Evolutionary conservation across 2,797 vertebrate genomes (phyloP).

Genomic region (Tarsius wallacei): DNA sequence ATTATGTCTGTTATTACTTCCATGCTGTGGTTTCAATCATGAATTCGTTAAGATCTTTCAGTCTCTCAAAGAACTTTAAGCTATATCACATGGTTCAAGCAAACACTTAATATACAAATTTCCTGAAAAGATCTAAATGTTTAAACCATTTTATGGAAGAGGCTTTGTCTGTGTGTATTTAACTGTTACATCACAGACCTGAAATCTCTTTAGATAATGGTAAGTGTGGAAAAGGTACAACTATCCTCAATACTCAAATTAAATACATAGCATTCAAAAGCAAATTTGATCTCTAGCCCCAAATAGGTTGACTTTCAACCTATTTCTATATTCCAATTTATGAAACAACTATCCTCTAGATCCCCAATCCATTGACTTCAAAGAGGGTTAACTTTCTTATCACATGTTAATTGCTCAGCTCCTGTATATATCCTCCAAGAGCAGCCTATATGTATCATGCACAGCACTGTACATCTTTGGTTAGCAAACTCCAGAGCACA

Average conservation of each 20-base stretch:
- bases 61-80: constrained; percentile 35
- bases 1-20: not conserved
- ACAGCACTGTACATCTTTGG: constrained; percentile 35
- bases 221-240: not conserved
- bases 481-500: constrained; percentile 64
- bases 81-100: not conserved
- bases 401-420: not conserved
- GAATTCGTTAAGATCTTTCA: constrained; percentile 35
- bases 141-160: constrained; percentile 50
- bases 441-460: not conserved
- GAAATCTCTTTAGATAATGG: constrained; percentile 24
- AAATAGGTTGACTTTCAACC: not conserved
- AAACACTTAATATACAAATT: constrained; percentile 35
- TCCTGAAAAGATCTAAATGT: not conserved
- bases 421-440: not conserved
- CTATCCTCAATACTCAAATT: constrained; percentile 55
- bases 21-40: not conserved
- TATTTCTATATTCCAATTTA: not conserved
- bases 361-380: not conserved
- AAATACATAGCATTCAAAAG: not conserved
- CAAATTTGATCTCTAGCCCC: not conserved
- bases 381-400: not conserved
- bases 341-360: not conserved
- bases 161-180: not conserved
- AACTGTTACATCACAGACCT: not conserved